These are phyloP conservation scores for Theodoxus fluviatilis DNA, from an alignment of 2,888 invertebrate genomes.

Conservation along the genomic window DNA sequence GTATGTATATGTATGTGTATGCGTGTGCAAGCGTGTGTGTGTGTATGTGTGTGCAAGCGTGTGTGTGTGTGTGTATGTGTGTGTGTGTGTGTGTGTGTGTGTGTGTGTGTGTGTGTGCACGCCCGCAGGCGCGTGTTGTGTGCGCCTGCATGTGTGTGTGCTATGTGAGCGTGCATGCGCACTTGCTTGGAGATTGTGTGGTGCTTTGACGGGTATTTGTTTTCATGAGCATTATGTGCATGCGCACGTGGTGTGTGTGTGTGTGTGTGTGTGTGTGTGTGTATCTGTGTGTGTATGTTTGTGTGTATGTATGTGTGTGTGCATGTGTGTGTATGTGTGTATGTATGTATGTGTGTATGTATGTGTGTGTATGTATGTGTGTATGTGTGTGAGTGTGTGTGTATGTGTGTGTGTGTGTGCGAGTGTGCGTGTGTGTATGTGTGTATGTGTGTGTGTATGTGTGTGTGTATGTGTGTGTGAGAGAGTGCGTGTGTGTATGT, in stretches of 20 bases:
- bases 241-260: constrained; percentile 9
- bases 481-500: not conserved
- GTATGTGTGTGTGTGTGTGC: constrained; percentile 22
- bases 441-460: not conserved
- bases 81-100: not conserved
- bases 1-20: not conserved
- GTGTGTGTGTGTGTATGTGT: not conserved
- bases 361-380: constrained; percentile 21
- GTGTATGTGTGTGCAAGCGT: not conserved
- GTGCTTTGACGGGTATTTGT: not conserved
- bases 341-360: constrained; percentile 21
- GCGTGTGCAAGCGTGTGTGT: constrained; percentile 13
- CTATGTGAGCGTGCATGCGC: constrained; percentile 1
- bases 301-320: constrained; percentile 21
- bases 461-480: not conserved
- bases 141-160: not conserved
- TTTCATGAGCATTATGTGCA: constrained; percentile 3
- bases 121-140: not conserved
- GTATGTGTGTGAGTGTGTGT: constrained; percentile 21
- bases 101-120: not conserved
- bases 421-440: constrained; percentile 13
- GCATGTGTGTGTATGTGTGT: constrained; percentile 22
- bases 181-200: constrained; percentile 1
- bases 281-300: constrained; percentile 17
- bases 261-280: constrained; percentile 22